phyloP scores from a whole-genome alignment of 2,797 vertebrate species.

The Mallotus villosus region DNA sequence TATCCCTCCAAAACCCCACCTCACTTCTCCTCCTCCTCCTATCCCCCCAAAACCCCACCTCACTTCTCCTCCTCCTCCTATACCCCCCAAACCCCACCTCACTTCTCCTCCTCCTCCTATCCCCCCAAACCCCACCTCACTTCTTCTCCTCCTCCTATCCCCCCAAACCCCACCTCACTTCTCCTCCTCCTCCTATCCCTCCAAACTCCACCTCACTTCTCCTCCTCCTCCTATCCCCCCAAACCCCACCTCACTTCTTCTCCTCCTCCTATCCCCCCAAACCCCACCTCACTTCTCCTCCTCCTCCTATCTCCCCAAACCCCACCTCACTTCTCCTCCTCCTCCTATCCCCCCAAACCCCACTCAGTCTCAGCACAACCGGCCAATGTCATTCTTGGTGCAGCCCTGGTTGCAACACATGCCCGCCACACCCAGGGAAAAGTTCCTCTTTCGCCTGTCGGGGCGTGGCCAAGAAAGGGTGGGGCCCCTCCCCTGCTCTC shows the following conservation, averaged over 20 bases:
- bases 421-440: slow-evolving; percentile 70
- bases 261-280: background rate
- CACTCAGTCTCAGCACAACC: slow-evolving; percentile 76
- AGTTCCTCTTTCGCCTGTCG: slow-evolving; percentile 76
- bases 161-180: no score
- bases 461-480: slow-evolving; percentile 48
- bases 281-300: background rate
- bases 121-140: background rate
- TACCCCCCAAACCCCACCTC: background rate
- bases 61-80: background rate
- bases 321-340: background rate
- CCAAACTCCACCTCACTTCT: background rate
- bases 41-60: background rate
- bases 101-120: background rate
- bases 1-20: slow-evolving; percentile 7
- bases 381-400: slow-evolving; percentile 82
- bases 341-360: background rate
- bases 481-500: slow-evolving; percentile 17
- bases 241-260: background rate
- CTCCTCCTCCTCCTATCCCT: background rate
- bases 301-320: background rate
- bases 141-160: no score
- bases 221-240: background rate
- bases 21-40: background rate
- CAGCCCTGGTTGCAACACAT: slow-evolving; percentile 87